Conservation (phyloP, 2,113 vertebrate species). For the Lagenorhynchus albirostris region DNA sequence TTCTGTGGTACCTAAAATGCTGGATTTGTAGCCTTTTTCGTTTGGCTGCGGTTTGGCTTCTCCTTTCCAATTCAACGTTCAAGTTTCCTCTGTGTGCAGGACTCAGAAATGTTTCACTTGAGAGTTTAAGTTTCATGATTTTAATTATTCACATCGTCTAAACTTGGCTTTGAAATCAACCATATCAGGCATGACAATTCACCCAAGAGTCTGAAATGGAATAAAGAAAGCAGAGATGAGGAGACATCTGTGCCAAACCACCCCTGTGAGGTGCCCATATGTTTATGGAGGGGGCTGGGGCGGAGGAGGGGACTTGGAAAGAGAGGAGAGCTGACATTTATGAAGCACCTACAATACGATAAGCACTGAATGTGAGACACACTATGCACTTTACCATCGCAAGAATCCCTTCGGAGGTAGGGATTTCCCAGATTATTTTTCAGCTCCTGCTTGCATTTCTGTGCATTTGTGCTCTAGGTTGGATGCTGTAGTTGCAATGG, state of each 20-base stretch:
- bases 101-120: slow-evolving; percentile 64
- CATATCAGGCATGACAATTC: slow-evolving; percentile 60
- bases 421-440: neutral
- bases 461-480: neutral
- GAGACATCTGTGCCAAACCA: slow-evolving; percentile 54
- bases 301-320: neutral
- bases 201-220: slow-evolving; percentile 67
- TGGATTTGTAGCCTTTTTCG: slow-evolving; percentile 53
- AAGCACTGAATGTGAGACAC: neutral
- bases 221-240: slow-evolving; percentile 56
- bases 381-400: neutral
- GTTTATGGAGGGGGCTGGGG: neutral
- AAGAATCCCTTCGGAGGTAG: neutral
- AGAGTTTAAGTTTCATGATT: slow-evolving; percentile 67
- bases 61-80: slow-evolving; percentile 64
- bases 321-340: neutral
- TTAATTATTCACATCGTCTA: slow-evolving; percentile 70
- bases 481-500: neutral
- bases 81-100: slow-evolving; percentile 61
- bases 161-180: slow-evolving; percentile 70
- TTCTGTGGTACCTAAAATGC: slow-evolving; percentile 66
- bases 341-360: neutral
- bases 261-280: slow-evolving; percentile 41
- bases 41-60: slow-evolving; percentile 58
- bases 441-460: neutral